Evolutionary conservation across 2,113 vertebrate genomes (phyloP).

Genomic region (Loxodonta africana): DNA sequence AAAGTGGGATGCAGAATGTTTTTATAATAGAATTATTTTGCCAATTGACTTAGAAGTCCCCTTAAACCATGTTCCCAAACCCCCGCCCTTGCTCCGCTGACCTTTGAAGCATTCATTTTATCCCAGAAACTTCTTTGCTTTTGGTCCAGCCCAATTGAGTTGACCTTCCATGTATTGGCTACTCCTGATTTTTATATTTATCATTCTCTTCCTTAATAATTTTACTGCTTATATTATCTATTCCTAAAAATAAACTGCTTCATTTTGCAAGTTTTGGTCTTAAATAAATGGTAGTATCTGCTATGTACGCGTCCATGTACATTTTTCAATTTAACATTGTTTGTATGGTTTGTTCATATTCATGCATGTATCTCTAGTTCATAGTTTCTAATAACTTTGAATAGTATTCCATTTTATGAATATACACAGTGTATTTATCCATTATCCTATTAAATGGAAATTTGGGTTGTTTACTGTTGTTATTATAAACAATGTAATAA

Average conservation of each 20-base stretch:
- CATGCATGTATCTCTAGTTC: not conserved
- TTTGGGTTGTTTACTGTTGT: conserved; percentile 23
- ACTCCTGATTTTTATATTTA: not conserved
- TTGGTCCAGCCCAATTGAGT: no score
- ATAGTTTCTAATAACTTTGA: not conserved
- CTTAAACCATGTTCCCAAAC: no score
- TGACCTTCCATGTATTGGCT: no score
- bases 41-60: no score
- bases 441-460: not conserved
- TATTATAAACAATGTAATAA: not conserved
- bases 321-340: not conserved
- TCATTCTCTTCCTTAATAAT: not conserved
- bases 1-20: no score
- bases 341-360: not conserved
- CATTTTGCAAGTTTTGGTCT: not conserved
- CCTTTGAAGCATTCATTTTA: no score
- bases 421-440: not conserved
- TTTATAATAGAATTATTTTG: no score
- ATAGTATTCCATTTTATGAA: not conserved
- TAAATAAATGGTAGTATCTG: not conserved
- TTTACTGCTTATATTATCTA: not conserved
- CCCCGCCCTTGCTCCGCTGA: no score
- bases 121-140: no score
- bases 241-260: not conserved
- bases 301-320: not conserved